phyloP scores from a whole-genome alignment of 2,797 vertebrate genomes.

The Nannoperca australis region DNA sequence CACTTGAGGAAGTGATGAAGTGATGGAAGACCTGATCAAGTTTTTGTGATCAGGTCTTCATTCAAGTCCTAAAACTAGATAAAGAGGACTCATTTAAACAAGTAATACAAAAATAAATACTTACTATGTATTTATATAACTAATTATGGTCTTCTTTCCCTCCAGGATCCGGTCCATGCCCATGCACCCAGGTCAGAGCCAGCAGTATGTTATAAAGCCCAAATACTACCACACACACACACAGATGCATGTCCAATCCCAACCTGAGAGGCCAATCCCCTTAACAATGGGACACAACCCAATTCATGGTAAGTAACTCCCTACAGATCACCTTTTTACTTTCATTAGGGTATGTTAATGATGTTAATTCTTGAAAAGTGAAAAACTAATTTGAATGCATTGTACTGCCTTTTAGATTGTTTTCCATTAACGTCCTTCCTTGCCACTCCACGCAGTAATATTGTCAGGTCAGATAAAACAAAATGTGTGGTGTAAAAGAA shows the following conservation, averaged over 20 bases:
- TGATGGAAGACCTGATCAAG: no score
- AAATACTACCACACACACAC: conserved; percentile 91
- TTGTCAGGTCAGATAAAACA: no score
- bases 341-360: background rate
- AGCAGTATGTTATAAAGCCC: conserved; percentile 93
- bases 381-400: background rate
- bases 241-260: conserved; percentile 84
- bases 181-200: conserved; percentile 89
- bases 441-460: no score
- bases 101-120: no score
- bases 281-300: conserved; percentile 87
- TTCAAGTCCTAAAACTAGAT: no score
- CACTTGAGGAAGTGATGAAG: no score
- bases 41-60: no score
- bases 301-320: conserved; percentile 89
- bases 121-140: background rate
- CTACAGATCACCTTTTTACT: background rate
- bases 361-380: background rate
- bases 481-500: no score
- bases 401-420: background rate
- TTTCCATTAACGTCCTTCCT: background rate
- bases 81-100: no score
- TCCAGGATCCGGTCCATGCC: conserved; percentile 90
- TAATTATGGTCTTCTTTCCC: conserved; percentile 21
- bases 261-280: conserved; percentile 89